These are phyloP conservation scores for Xanthorhoe designata DNA, from an alignment of 2,888 invertebrate genomes.

Conservation along the genomic window DNA sequence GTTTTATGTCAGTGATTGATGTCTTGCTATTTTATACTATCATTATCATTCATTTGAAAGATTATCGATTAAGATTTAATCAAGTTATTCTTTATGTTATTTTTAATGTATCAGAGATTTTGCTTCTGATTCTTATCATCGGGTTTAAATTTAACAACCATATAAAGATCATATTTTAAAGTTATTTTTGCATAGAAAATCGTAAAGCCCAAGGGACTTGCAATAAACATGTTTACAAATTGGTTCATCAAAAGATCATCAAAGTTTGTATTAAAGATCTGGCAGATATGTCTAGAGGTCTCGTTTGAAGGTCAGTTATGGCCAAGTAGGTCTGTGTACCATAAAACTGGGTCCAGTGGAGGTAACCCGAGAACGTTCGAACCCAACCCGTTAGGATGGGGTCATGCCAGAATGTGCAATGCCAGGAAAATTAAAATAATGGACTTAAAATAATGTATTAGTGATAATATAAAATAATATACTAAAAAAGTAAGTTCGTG, in stretches of 20 bases:
- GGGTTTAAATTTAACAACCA: neutral
- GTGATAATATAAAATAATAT: no score
- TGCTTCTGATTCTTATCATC: conserved; percentile 1
- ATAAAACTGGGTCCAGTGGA: conserved; percentile 63
- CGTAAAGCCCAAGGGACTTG: conserved; percentile 4
- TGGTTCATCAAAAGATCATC: conserved; percentile 14
- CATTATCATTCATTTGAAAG: conserved; percentile 33
- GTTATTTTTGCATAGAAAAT: conserved; percentile 5
- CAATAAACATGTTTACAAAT: conserved; percentile 22
- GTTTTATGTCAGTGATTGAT: conserved; percentile 35
- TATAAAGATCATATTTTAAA: neutral
- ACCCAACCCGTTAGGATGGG: conserved; percentile 54
- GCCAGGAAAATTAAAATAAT: neutral
- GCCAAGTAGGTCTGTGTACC: conserved; percentile 63
- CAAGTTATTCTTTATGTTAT: conserved; percentile 2
- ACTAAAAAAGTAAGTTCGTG: no score
- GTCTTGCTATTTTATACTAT: conserved; percentile 33
- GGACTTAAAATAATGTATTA: no score
- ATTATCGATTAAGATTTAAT: conserved; percentile 15
- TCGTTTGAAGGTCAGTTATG: conserved; percentile 54
- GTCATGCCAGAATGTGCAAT: conserved; percentile 45
- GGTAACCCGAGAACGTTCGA: conserved; percentile 66
- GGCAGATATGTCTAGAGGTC: conserved; percentile 4
- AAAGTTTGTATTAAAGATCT: conserved; percentile 4
- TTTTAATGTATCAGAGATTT: neutral